Base-by-base conservation (phyloP, 2,797 vertebrate species). In the Tenualosa ilisha region DNA sequence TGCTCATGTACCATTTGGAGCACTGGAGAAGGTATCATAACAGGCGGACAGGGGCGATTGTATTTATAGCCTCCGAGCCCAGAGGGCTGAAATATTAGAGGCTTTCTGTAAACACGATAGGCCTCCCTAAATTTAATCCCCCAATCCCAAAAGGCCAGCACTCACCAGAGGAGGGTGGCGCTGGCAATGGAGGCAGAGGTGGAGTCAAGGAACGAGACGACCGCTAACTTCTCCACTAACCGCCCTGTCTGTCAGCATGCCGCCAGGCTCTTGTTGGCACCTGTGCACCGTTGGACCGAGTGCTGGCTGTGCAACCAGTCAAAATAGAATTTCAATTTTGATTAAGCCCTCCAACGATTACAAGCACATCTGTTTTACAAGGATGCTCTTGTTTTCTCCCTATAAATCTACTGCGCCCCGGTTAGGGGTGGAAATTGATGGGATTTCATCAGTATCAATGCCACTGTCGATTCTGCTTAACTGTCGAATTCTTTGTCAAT, bases 1-100 rank as follows among this genome's bases (percentile, higher is more conserved):
- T 92, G 94, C 93, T 94, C 94, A 95, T 95, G 93, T 95, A 96
- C 93, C 96, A 94, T 93, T 95, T 95, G 93, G 95, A 93, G 89
- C 90, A 91, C 91, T 88, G 93, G 94, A 94, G 95, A 93, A 96
- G 93, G 93, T 96, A 96, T 97, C 96, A 95, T 96, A 98, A 97
- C 96, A 96, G 72, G 72, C 72, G 37, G 6, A 46, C 37, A 22
- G 72, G 31, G 72, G 72, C 6, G 92, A 93, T 86, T 88, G 91
- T 99, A 99, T 99, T 98, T 98, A 97, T 99, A 99, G 97, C 96
- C 93, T 81, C 75, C 84, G 54, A 86, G 85, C 83, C 88, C 94
- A 90, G 88, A 87, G 93, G 91, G 90, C 94, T 97, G 98, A 98
- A 98, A 98, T 94, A 87, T 94, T 97, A 99, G 94, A 96, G 94